Base-by-base conservation (phyloP, 1,140 invertebrate genomes). In the Drosophila elegans region DNA sequence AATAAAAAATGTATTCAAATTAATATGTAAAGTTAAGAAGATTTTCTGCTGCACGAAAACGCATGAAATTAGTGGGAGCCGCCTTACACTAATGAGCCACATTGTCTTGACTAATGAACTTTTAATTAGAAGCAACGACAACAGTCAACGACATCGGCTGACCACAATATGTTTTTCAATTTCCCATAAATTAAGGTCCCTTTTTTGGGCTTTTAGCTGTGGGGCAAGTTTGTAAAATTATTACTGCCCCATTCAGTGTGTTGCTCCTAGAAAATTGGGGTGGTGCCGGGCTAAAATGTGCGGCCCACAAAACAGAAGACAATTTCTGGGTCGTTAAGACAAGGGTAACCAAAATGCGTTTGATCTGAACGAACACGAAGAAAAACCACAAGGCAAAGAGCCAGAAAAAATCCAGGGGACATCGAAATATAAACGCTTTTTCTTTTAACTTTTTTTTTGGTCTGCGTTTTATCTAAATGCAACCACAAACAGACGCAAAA, bases 71-170 rank as follows among this genome's bases (percentile, higher is more conserved):
- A 21, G 12, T 27, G 13, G 21, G 7, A n/a, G 27, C 53, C 42
- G 11, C 45, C 21, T 10, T 9, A n/a, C 16, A 42, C 75, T 88
- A 88, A 86, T 85, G 81, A 76, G 62, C 71, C 55, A 68, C 62
- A 67, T 79, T 89, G 74, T 84, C 80, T 78, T 64, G 84, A 73
- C 69, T 88, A 83, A 88, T 88, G 84, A 89, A 88, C 84, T 80
- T 88, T 88, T 89, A 89, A 84, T 89, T 89, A 83, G 86, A 83
- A 79, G 79, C 68, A 63, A 74, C 48, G 77, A 64, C 57, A 83
- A 83, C 64, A 64, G 46, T 61, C 46, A 45, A 62, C 36, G 25
- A 68, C 71, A 73, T 71, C 51, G 44, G 44, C 63, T 61, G 74
- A 67, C 74, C 71, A 79, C 79, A 88, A 79, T 81, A 79, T 68